Conservation (phyloP, 2,113 vertebrate genomes). For the Irena cyanogastra region DNA sequence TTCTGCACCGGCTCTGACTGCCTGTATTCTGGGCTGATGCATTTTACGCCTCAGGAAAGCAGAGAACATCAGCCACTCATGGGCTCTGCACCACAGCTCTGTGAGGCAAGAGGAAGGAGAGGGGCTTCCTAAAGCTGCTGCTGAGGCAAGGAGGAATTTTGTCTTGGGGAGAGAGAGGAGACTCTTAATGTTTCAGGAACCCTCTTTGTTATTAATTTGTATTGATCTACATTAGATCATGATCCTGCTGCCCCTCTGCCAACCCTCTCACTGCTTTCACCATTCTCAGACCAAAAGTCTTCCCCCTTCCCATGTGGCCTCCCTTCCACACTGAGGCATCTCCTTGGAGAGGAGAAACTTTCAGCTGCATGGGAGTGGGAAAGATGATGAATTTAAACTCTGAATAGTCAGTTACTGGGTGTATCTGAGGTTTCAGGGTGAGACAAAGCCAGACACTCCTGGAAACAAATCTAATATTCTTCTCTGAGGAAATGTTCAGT, state of each 20-base stretch:
- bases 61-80: not conserved
- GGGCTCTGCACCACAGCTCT: fast-evolving
- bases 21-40: not conserved
- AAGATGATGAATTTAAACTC: not conserved
- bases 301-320: not conserved
- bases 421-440: not conserved
- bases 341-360: not conserved
- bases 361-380: not conserved
- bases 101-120: not conserved
- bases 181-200: not conserved
- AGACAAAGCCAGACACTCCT: not conserved
- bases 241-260: not conserved
- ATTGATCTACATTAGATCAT: fast-evolving
- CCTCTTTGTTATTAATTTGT: not conserved
- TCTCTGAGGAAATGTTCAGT: not conserved
- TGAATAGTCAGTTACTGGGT: not conserved
- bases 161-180: not conserved
- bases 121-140: not conserved
- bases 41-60: not conserved
- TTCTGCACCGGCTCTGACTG: not conserved
- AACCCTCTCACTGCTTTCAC: not conserved
- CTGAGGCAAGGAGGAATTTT: not conserved
- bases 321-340: not conserved
- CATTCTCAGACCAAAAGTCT: not conserved
- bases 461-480: not conserved